phyloP scores from a whole-genome alignment of 2,888 invertebrate genomes.

The Xylota sylvarum region DNA sequence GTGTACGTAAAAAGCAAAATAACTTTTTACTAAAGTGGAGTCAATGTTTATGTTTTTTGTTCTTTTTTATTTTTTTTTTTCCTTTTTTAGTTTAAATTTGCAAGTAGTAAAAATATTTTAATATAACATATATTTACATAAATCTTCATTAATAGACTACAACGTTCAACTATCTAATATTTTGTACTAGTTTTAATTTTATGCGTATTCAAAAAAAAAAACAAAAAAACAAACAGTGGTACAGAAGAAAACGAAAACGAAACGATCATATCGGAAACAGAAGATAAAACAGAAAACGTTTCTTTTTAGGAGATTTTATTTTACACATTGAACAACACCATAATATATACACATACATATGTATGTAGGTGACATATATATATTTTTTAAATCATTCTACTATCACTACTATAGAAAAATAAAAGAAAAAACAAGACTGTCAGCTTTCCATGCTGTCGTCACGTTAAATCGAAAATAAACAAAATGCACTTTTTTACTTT shows the following conservation, averaged over 20 bases:
- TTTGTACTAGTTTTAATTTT: constrained; percentile 28
- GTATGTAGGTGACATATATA: constrained; percentile 9
- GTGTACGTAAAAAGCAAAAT: constrained; percentile 19
- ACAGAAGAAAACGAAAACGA: constrained; percentile 47
- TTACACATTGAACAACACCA: constrained; percentile 41
- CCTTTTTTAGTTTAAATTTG: constrained; percentile 36
- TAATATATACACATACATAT: constrained; percentile 31
- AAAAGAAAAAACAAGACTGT: constrained; percentile 6
- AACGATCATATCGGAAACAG: constrained; percentile 70
- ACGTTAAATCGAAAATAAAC: constrained; percentile 14
- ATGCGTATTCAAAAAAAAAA: constrained; percentile 1
- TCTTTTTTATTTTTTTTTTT: not conserved
- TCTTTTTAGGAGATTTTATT: constrained; percentile 49
- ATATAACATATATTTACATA: constrained; percentile 28
- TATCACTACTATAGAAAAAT: constrained; percentile 37
- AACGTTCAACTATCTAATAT: constrained; percentile 10
- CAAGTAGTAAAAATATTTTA: constrained; percentile 39
- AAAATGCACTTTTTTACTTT: constrained; percentile 58
- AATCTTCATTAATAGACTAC: constrained; percentile 20
- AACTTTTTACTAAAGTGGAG: constrained; percentile 1
- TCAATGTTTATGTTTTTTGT: constrained; percentile 1
- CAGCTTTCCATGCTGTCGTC: constrained; percentile 3
- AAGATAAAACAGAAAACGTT: constrained; percentile 29
- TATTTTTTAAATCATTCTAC: constrained; percentile 68
- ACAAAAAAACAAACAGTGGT: constrained; percentile 1